A percentile compares a stretch with the other conserved stretches of the same genome.
phyloP scores from a whole-genome alignment of 2,888 invertebrate species.

The Monopis laevigella region DNA sequence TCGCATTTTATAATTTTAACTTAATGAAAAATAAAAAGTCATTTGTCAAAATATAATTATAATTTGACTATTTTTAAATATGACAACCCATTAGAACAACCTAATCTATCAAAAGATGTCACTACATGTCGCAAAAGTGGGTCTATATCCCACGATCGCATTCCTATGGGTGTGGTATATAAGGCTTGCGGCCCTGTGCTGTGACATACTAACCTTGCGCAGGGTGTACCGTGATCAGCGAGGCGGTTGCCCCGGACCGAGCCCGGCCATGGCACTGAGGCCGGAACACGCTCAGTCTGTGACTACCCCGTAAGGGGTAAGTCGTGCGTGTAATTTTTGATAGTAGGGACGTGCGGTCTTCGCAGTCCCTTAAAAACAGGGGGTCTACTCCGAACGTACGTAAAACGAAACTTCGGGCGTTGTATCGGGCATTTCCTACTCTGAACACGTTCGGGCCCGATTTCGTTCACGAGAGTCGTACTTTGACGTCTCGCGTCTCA shows the following conservation, averaged over 20 bases:
- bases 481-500: no score
- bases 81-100: no score
- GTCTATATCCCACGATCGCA: background rate
- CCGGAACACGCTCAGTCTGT: slow-evolving; percentile 65
- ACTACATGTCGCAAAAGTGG: background rate
- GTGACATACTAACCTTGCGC: slow-evolving; percentile 75
- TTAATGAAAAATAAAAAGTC: no score
- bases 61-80: no score
- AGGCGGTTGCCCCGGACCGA: slow-evolving; percentile 72
- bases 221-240: slow-evolving; percentile 77
- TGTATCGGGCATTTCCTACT: no score
- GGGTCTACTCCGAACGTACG: no score
- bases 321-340: slow-evolving; percentile 72
- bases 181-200: slow-evolving; percentile 15
- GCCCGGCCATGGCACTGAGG: slow-evolving; percentile 73
- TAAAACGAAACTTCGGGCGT: no score
- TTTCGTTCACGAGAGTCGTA: no score
- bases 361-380: slow-evolving; percentile 65
- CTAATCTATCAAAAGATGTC: background rate
- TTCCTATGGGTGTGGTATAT: slow-evolving; percentile 23
- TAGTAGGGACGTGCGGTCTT: slow-evolving; percentile 69
- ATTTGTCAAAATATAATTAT: no score
- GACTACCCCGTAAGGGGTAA: slow-evolving; percentile 65
- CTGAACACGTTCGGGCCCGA: no score
- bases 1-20: no score